Conservation (phyloP, 1,140 invertebrate genomes). For the Apocrypta bakeri region DNA sequence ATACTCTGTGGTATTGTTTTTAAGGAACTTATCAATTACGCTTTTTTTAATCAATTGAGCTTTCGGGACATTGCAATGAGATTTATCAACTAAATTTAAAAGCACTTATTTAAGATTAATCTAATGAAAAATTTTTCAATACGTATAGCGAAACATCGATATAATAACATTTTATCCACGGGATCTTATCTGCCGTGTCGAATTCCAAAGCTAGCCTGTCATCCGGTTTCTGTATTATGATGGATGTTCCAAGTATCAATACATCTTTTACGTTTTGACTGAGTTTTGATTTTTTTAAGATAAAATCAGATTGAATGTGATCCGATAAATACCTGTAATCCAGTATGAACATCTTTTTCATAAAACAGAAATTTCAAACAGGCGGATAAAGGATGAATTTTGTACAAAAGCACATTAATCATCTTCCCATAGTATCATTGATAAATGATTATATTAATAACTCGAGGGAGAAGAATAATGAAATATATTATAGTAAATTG, state of each 20-base stretch:
- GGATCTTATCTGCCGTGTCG: background rate
- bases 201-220: slow-evolving; percentile 14
- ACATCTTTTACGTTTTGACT: background rate
- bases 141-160: too few relatives aligned
- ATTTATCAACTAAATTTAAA: too few relatives aligned
- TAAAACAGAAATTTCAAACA: background rate
- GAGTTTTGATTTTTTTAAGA: background rate
- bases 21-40: too few relatives aligned
- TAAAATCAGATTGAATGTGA: too few relatives aligned
- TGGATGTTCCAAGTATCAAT: background rate
- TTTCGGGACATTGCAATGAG: too few relatives aligned
- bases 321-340: background rate
- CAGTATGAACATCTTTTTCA: background rate
- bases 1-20: too few relatives aligned
- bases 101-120: too few relatives aligned
- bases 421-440: background rate
- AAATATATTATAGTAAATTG: background rate
- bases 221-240: background rate
- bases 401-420: background rate
- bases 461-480: background rate
- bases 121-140: too few relatives aligned
- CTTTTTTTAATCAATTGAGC: too few relatives aligned
- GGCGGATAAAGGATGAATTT: background rate
- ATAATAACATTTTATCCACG: too few relatives aligned
- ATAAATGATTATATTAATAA: background rate